These are phyloP conservation scores for Exocentrus adspersus DNA, from an alignment of 2,888 invertebrate genomes.

Conservation along the genomic window DNA sequence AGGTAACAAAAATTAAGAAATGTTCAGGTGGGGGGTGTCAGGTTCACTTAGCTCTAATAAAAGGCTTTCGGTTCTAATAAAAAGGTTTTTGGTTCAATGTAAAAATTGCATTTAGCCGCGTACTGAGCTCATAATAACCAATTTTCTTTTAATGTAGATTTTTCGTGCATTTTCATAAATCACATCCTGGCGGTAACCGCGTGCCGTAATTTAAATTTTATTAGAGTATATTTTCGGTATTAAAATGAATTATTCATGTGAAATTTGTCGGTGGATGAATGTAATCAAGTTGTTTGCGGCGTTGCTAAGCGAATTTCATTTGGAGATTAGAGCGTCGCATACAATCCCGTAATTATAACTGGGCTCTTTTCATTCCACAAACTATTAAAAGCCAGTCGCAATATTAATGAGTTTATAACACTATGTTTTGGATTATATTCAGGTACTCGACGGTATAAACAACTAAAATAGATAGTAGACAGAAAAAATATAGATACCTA, in stretches of 20 bases:
- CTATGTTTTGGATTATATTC: not conserved
- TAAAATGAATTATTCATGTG: slow-evolving; percentile 24
- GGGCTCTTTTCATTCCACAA: not conserved
- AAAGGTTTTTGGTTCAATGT: not conserved
- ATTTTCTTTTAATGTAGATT: not conserved
- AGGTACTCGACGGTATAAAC: not conserved
- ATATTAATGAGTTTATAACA: not conserved
- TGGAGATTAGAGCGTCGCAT: slow-evolving; percentile 1
- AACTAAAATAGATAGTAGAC: no score
- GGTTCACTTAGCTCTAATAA: no score
- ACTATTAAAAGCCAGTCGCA: not conserved
- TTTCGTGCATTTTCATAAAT: slow-evolving; percentile 18
- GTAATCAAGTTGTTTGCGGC: slow-evolving; percentile 11
- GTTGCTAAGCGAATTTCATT: slow-evolving; percentile 12
- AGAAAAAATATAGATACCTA: no score
- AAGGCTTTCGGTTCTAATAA: no score
- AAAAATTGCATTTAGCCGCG: not conserved
- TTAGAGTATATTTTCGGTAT: slow-evolving; percentile 22
- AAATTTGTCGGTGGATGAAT: slow-evolving; percentile 20
- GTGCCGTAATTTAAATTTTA: slow-evolving; percentile 19
- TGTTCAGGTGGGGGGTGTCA: no score
- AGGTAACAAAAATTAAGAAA: no score
- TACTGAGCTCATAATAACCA: not conserved
- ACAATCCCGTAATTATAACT: not conserved
- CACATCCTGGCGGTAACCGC: slow-evolving; percentile 5